Percentiles rank a stretch among this genome's conserved stretches.
These are phyloP conservation scores for Oryzias javanicus DNA, from an alignment of 2,113 vertebrate genomes.

Conservation along the genomic window DNA sequence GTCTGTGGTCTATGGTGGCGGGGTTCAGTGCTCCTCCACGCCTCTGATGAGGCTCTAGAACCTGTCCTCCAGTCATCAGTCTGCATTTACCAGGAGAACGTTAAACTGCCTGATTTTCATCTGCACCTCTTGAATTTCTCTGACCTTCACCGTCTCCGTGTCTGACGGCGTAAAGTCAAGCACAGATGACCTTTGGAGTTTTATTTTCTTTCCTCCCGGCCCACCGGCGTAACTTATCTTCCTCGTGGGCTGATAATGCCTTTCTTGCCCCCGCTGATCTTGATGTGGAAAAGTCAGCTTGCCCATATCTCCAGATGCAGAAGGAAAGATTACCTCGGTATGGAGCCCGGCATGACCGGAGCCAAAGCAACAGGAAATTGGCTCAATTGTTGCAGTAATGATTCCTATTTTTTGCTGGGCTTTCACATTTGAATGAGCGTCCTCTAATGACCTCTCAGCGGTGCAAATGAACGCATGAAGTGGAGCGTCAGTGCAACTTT, in stretches of 20 bases:
- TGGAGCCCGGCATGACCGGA: constrained; percentile 9
- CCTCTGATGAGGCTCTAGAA: constrained; percentile 11
- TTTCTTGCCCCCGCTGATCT: constrained; percentile 33
- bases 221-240: constrained; percentile 56
- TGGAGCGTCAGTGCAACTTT: too few species aligned
- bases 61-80: not conserved
- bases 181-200: constrained; percentile 63
- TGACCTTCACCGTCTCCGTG: constrained; percentile 67
- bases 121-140: constrained; percentile 45
- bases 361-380: constrained; percentile 14
- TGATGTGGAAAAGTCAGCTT: constrained; percentile 68
- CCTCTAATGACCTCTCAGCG: not conserved
- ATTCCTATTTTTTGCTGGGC: not conserved
- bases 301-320: constrained; percentile 61
- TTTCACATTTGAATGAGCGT: not conserved
- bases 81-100: too few species aligned
- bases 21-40: constrained; percentile 37
- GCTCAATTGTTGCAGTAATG: constrained; percentile 13
- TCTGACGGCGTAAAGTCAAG: constrained; percentile 46
- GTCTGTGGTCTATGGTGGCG: constrained; percentile 23
- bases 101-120: constrained; percentile 39
- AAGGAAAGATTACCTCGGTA: constrained; percentile 43
- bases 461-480: not conserved
- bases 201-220: constrained; percentile 37
- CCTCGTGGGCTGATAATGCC: constrained; percentile 58